Evolutionary conservation across 2,113 vertebrate species (phyloP), one percentile per base, ranked within the genome.

Genomic region (Serilophus lunatus): DNA sequence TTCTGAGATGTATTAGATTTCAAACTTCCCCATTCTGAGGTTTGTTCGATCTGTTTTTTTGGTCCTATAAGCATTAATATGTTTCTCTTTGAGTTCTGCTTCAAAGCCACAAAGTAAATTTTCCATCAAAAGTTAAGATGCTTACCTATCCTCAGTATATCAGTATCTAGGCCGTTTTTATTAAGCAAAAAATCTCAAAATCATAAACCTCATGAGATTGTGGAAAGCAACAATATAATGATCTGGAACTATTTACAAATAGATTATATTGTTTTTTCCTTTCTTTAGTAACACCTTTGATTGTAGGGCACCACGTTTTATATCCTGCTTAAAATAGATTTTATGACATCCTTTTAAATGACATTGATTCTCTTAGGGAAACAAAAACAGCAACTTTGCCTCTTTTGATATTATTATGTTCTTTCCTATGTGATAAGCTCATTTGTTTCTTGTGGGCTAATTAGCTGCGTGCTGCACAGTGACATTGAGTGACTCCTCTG

Each of bases 371-470:
- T 93, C 35, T 74, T 10, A 23, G 78, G 84, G 35, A 74, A 95
- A 90, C 38, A 86, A 78, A 86, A 88, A 72, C 36, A 57, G 60
- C 40, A 79, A 66, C 18, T 86, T 77, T 15, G 49, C 6, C 3
- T 40, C 83, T 91, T 91, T 90, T 91, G 75, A 82, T 44, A 53
- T 63, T 44, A 53, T 63, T 28, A 33, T 59, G 47, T 49, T 66
- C 56, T 64, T 86, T 47, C 60, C 72, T 84, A 10, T 47, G 20
- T 11, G 65, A 88, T 49, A 57, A 60, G 28, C 44, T 77, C 51
- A 94, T 88, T 82, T 92, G 44, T 33, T 90, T 92, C 89, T 66
- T 31, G 35, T 31, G 64, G 60, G 79, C 60, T 90, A 83, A 96
- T 92, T 82, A 93, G 35, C 56, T 40, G 17, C 29, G 63, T 51